Base-by-base conservation (phyloP, 1,140 invertebrate genomes). In the Micrasema longulum region DNA sequence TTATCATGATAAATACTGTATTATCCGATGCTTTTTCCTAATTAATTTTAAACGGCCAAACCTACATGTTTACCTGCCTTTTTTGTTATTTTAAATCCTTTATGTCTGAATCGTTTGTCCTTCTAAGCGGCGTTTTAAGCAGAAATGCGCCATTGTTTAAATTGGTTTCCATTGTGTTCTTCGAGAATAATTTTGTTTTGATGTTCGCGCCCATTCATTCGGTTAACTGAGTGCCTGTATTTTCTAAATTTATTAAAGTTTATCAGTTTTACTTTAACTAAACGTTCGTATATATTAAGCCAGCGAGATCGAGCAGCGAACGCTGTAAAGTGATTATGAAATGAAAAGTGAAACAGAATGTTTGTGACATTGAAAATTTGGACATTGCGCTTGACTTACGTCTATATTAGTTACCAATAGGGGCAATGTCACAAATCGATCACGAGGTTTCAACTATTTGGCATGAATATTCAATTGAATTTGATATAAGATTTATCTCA, bases 371-470 rank as follows among this genome's bases (percentile, higher is more conserved):
- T 60, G 55, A 60, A 41, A 41, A 60, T 10, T 38, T 22, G n/a
- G 38, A 60, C 36, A 60, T 60, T 22, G 48, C 6, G 36, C 36
- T 41, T 60, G 55, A 60, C 35, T 20, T 38, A 18, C 35, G 14
- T 60, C 55, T 60, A 12, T 60, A 14, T 22, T 43, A 35, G 18
- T 16, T 60, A 2, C 55, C 55, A 60, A 41, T 60, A 9, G 55
- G 55, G 16, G 36, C 55, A 60, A 60, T 60, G 55, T 60, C 55
- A 60, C 36, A 60, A 38, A 60, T 41, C 41, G 14, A 60, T 60
- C 18, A 60, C 55, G 55, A 41, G 55, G 35, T 23, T 36, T 60
- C 55, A 11, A 16, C 5, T 18, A 60, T 60, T 60, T 60, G 55
- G 55, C 55, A 20, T 60, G 55, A 60, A 60, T 41, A 60, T 60